Evolutionary conservation across 2,113 vertebrate genomes (phyloP), one percentile per base, ranked within the genome.

Genomic region (Lamprologus speciosus): DNA sequence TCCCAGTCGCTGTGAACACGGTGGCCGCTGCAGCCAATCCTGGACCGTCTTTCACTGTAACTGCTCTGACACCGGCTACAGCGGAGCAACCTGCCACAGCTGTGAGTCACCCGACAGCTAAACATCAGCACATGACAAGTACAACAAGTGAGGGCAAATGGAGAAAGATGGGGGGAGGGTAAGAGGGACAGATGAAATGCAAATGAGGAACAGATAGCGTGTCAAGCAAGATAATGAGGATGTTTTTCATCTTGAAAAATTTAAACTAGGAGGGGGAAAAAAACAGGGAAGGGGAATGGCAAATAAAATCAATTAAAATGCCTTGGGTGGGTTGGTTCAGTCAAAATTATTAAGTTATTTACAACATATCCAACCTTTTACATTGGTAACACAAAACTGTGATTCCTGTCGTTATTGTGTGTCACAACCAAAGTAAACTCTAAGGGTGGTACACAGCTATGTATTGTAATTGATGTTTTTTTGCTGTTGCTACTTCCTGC

Each of bases 1-100:
- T 21, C 98, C 98, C 79, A 98, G 97, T 93, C 97, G 96, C 1
- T 99, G 98, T 91, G 98, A 99, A 89, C 98, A 99, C 0, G 97
- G 97, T 3, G 98, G 98, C 17, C 95, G 91, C 75, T 99, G 98
- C 88, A 97, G 96, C 47, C 98, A 99, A 92, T 97, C 98, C 54
- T 99, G 98, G 98, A 97, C 94, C 58, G 90, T 82, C 80, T 99
- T 99, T 82, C 97, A 97, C 92, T 99, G 98, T 81, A 96, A 97
- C 93, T 99, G 98, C 90, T 94, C 96, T 2, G 89, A 94, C 88
- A 98, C 97, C 7, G 98, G 97, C 7, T 99, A 99, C 95, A 94
- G 83, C 3, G 98, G 98, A 85, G 97, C 97, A 2, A 98, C 98
- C 28, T 99, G 98, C 89, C 98, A 98, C 92, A 97, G 96, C 93